These are phyloP conservation scores for Diplodus sargus DNA, from an alignment of 2,797 vertebrate species.

Conservation along the genomic window DNA sequence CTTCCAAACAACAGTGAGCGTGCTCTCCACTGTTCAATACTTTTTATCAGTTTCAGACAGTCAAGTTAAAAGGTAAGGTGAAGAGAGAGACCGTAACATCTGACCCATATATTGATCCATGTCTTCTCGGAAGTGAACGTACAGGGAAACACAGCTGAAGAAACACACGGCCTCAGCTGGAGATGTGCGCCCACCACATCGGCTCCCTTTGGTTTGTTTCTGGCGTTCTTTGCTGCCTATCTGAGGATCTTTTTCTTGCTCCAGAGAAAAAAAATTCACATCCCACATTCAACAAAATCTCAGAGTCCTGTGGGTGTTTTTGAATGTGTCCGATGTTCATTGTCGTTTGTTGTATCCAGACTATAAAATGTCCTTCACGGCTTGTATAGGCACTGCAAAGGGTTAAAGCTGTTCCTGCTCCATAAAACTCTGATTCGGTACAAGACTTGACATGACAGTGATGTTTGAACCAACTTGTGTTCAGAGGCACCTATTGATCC, in stretches of 20 bases:
- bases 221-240: conserved; percentile 8
- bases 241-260: conserved; percentile 4
- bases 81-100: conserved; percentile 5
- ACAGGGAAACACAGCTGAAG: conserved; percentile 9
- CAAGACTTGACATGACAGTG: conserved; percentile 20
- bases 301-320: not conserved
- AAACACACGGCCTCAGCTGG: conserved; percentile 2
- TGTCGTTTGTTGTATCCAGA: not conserved
- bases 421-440: not conserved
- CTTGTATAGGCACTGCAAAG: not conserved
- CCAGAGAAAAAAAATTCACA: not conserved
- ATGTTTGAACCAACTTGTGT: conserved; percentile 42
- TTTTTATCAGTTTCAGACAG: conserved; percentile 23
- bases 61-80: not conserved
- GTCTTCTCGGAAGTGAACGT: conserved; percentile 23
- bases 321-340: not conserved
- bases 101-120: conserved; percentile 32
- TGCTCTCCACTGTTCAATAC: not conserved
- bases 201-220: not conserved
- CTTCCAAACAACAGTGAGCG: not conserved
- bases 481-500: conserved; percentile 54
- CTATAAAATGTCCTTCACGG: not conserved
- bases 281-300: conserved; percentile 5
- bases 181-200: not conserved
- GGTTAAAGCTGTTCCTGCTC: not conserved